Evolutionary conservation across 2,113 vertebrate genomes (phyloP), one percentile per base, ranked within the genome.

Genomic region (Butorides virescens): DNA sequence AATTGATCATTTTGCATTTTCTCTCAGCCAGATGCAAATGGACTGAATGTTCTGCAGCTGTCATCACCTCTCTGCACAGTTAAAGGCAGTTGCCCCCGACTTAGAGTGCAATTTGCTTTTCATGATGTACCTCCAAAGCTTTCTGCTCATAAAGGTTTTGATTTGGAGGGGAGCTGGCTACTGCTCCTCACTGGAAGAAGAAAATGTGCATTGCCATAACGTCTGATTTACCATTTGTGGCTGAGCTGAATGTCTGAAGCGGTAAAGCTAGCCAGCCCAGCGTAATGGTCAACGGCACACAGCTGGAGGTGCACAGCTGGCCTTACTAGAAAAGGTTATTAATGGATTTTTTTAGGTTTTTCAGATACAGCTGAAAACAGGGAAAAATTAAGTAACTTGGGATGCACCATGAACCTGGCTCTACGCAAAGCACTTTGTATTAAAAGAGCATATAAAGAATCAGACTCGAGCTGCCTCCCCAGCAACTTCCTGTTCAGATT

Each of bases 21-120:
- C 88, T 59, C 72, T 53, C 56, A 85, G 92, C 72, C 70, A 92
- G 58, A 86, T 73, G 83, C 78, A 88, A 87, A 92, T 63, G 74
- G 75, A 95, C 84, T 94, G 65, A 95, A 74, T 86, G 70, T 65
- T 96, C 86, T 88, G 52, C 89, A 89, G 78, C 95, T 97, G 89
- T 95, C 95, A 96, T 90, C 95, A 90, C 93, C 95, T 94, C 93
- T 74, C 86, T 75, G 92, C 83, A 71, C 4, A 63, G 90, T 53
- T 68, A 55, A 90, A 84, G 59, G 62, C 81, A 94, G 78, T 88
- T 95, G 96, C 95, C 90, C 94, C 94, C 5, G 5, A 94, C 90
- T 93, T 82, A 62, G 94, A 85, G 86, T 20, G 61, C 79, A 93
- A 94, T 94, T 95, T 88, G 81, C 63, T 95, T 96, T 93, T 91